These are phyloP conservation scores for Lissonota sp. DNA, from an alignment of 2,888 invertebrate genomes.

Conservation along the genomic window DNA sequence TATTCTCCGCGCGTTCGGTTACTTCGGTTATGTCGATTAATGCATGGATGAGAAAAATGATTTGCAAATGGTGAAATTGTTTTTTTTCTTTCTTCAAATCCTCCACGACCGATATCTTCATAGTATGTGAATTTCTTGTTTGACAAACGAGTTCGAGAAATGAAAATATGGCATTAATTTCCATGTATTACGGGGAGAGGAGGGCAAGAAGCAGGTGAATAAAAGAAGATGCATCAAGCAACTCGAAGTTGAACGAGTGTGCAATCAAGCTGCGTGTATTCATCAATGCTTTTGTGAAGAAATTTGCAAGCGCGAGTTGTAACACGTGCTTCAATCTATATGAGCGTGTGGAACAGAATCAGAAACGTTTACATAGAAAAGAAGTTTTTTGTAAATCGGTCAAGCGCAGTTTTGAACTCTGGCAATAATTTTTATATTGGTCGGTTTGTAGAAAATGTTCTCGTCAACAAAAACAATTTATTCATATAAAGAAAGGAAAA, in stretches of 20 bases:
- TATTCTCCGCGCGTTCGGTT: constrained; percentile 3
- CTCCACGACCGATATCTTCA: neutral
- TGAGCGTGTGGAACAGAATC: no score
- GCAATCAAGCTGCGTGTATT: constrained; percentile 80
- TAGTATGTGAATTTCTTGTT: neutral
- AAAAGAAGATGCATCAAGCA: constrained; percentile 3
- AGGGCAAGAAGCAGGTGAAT: neutral
- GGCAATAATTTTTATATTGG: no score
- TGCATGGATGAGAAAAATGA: neutral
- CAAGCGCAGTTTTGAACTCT: no score
- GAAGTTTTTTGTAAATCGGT: no score
- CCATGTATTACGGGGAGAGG: constrained; percentile 71
- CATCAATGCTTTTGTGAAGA: constrained; percentile 80
- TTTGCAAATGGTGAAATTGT: neutral
- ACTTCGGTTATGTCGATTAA: constrained; percentile 2
- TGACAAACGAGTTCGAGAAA: neutral
- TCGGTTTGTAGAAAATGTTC: no score
- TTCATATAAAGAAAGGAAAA: no score
- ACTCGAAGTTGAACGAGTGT: constrained; percentile 69
- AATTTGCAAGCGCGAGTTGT: constrained; percentile 78
- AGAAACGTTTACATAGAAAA: no score
- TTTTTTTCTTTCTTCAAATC: neutral
- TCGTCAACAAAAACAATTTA: no score
- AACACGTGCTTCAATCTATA: constrained; percentile 25
- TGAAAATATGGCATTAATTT: constrained; percentile 77